Evolutionary conservation across 2,113 vertebrate species (phyloP), one percentile per base, ranked within the genome.

Genomic region (Candoia aspera): DNA sequence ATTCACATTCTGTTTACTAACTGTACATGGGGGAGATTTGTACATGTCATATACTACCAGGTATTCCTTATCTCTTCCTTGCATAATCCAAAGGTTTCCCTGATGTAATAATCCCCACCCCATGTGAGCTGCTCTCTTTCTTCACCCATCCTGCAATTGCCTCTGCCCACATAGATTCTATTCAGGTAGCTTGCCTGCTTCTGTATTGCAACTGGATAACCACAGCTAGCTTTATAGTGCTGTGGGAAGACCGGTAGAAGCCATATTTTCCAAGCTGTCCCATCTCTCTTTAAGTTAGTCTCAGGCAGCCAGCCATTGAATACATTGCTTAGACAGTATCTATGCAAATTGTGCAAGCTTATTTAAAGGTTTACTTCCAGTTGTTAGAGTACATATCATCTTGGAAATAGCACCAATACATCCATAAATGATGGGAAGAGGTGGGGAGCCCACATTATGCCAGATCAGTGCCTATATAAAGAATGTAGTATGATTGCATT

Each of bases 141-240:
- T 58, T 64, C 62, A 24, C 42, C 29, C 55, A 83, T 83, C 37
- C 21, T 24, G 55, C 86, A 33, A 42, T 88, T 26, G 10, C 8
- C 13, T 49, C 91, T 92, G 37, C 29, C 86, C 68, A 79, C 86
- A 83, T 57, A 92, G 37, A 33, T 57, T 88, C 19, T 88, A 29
- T 84, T 88, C 64, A 62, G 68, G 10, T 57, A 53, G 85, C 86
- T 79, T 4, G 1, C 42, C 68, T 42, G 79, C 58, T 88, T 6
- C 54, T 33, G n/a, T 92, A 73, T 88, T 92, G 55, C 91, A 92
- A 88, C 21, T 87, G 29, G 29, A 29, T 92, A 88, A 87, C 91
- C 68, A 88, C 55, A 83, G 55, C 68, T n/a, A 88, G 29, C 17
- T 53, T 53, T n/a, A 88, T 33, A 2, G 29, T 60, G 10, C 64